Base-by-base conservation (phyloP, 2,888 invertebrate genomes). In the Tuta absoluta region DNA sequence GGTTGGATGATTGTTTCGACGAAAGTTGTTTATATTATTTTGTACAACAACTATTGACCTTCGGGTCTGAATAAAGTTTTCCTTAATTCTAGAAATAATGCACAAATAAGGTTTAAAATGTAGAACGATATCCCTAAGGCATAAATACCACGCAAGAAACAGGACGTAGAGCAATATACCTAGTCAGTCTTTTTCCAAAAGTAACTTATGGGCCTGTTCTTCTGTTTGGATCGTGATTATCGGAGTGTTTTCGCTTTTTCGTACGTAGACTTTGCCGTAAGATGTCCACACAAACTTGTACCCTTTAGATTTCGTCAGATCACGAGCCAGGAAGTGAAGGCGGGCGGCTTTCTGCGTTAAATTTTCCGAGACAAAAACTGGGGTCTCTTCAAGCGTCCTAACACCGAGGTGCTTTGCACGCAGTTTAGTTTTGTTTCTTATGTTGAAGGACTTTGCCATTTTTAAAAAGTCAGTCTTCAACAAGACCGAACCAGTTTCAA, bases 221-320 rank as follows among this genome's bases (percentile, higher is more conserved):
- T 66, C 66, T 62, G 12, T 56, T 28, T 56, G 53, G 12, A 65
- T 61, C 33, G 2, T n/a, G n/a, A 65, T 63, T 5, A 65, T 63
- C 10, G 63, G 63, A 1, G 66, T 51, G 23, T 57, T 53, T 58
- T 66, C 61, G 28, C 48, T 37, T 61, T 63, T 63, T 56, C 63
- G 60, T 14, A 66, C 49, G 17, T 61, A 66, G 4, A 64, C 60
- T 10, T 24, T 56, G 38, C 49, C 53, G 37, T 51, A 63, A 10
- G 56, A 11, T 23, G 53, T 65, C 65, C 65, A 65, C 37, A 53
- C 51, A 38, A 48, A 65, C 57, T 65, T 65, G 37, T 58, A 63
- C 0, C 4, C 23, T 1, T 62, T 62, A 3, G 21, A 21, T 24
- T 63, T 65, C 2, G 51, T 45, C 7, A 65, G 56, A n/a, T 65